These are phyloP conservation scores for Sminthurinus signatus DNA, from an alignment of 1,140 invertebrate genomes.

Conservation along the genomic window DNA sequence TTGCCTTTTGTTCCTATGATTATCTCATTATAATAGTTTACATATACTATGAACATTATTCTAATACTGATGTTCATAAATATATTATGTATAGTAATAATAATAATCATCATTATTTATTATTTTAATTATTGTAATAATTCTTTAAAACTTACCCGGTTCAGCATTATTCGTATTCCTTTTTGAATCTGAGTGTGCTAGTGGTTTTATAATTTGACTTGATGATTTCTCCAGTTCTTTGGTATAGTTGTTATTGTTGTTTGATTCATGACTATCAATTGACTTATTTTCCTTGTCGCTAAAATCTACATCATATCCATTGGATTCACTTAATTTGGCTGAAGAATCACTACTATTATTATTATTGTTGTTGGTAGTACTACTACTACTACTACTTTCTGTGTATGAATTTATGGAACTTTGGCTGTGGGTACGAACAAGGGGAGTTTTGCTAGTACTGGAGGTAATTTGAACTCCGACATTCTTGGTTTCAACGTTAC, in stretches of 20 bases:
- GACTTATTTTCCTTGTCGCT: slow-evolving; percentile 10
- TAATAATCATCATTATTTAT: background rate
- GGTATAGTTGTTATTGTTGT: background rate
- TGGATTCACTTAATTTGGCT: slow-evolving; percentile 59
- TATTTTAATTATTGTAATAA: background rate
- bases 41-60: too few relatives aligned
- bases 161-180: background rate
- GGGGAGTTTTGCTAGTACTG: background rate
- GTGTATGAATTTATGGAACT: background rate
- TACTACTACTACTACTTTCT: background rate
- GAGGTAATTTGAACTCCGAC: background rate
- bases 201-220: background rate
- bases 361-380: background rate
- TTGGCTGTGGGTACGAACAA: background rate
- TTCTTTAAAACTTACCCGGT: background rate
- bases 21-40: too few relatives aligned
- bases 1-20: too few relatives aligned
- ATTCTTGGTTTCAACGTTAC: slow-evolving; percentile 50
- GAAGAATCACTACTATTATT: background rate
- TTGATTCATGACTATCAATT: too few relatives aligned
- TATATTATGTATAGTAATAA: background rate
- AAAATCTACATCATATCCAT: background rate
- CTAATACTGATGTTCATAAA: background rate
- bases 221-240: background rate
- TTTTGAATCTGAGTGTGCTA: background rate